Evolutionary conservation across 2,888 invertebrate genomes (phyloP).

Genomic region (Arctia plantaginis): DNA sequence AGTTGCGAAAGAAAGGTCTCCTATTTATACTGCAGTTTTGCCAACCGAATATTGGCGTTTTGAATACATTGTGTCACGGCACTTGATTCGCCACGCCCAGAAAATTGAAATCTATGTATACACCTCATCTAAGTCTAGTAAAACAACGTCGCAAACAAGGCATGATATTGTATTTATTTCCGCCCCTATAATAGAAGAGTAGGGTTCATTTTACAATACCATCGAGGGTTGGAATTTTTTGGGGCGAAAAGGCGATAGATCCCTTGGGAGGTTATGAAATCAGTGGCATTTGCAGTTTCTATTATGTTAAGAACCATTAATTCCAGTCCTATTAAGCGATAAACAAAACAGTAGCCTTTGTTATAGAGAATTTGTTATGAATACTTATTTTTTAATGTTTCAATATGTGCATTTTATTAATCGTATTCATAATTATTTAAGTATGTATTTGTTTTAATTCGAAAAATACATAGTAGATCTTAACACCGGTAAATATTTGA

Average conservation of each 20-base stretch:
- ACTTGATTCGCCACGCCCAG: constrained; percentile 86
- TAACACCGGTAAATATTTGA: neutral
- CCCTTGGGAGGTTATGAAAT: constrained; percentile 87
- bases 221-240: constrained; percentile 63
- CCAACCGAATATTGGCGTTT: constrained; percentile 81
- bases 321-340: constrained; percentile 84
- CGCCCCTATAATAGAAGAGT: constrained; percentile 48
- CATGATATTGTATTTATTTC: constrained; percentile 43
- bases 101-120: constrained; percentile 85
- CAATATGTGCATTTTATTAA: neutral
- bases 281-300: constrained; percentile 90
- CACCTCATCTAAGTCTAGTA: constrained; percentile 72
- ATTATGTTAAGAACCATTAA: constrained; percentile 86
- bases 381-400: constrained; percentile 16
- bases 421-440: neutral
- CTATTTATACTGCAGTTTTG: constrained; percentile 81
- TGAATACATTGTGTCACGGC: constrained; percentile 86
- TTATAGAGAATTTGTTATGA: constrained; percentile 50
- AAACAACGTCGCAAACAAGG: constrained; percentile 64
- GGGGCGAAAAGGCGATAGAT: constrained; percentile 84
- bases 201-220: constrained; percentile 56
- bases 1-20: constrained; percentile 72
- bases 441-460: neutral
- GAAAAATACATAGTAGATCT: neutral
- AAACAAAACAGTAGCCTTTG: constrained; percentile 80